Evolutionary conservation across 2,888 invertebrate genomes (phyloP).

Genomic region (Chymomyza amoena): DNA sequence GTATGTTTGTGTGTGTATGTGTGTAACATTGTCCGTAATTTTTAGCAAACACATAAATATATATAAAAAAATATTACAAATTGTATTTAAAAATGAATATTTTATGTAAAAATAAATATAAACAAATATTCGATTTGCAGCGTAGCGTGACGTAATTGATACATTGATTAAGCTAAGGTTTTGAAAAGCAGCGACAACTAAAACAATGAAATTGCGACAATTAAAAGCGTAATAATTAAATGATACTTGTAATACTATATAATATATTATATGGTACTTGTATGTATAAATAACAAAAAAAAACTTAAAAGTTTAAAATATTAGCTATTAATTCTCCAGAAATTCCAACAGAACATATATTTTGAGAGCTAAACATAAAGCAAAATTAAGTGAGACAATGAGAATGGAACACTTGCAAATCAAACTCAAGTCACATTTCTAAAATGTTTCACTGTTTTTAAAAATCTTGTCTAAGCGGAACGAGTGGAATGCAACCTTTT

Average conservation of each 20-base stretch:
- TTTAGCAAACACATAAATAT: slow-evolving; percentile 59
- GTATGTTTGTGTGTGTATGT: slow-evolving; percentile 59
- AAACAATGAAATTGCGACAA: slow-evolving; percentile 73
- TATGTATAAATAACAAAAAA: not conserved
- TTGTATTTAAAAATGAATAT: not conserved
- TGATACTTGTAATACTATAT: not conserved
- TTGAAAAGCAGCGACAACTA: slow-evolving; percentile 54
- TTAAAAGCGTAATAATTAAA: slow-evolving; percentile 44
- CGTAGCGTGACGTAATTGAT: slow-evolving; percentile 15
- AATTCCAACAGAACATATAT: not conserved
- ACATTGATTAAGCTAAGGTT: not conserved
- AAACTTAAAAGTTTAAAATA: not conserved
- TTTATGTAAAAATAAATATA: slow-evolving; percentile 30
- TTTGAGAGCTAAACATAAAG: not conserved
- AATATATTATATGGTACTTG: not conserved
- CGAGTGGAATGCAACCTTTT: not conserved
- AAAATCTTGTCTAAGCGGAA: not conserved
- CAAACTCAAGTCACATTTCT: not conserved
- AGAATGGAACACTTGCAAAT: slow-evolving; percentile 1
- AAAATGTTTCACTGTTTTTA: not conserved
- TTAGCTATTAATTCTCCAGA: not conserved
- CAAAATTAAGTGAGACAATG: slow-evolving; percentile 5
- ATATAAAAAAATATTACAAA: not conserved
- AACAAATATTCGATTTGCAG: slow-evolving; percentile 16
- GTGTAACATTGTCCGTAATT: slow-evolving; percentile 77